Percentiles rank a stretch among this genome's conserved stretches.
These are phyloP conservation scores for Bombus ignitus DNA, from an alignment of 1,140 invertebrate species.

Conservation along the genomic window DNA sequence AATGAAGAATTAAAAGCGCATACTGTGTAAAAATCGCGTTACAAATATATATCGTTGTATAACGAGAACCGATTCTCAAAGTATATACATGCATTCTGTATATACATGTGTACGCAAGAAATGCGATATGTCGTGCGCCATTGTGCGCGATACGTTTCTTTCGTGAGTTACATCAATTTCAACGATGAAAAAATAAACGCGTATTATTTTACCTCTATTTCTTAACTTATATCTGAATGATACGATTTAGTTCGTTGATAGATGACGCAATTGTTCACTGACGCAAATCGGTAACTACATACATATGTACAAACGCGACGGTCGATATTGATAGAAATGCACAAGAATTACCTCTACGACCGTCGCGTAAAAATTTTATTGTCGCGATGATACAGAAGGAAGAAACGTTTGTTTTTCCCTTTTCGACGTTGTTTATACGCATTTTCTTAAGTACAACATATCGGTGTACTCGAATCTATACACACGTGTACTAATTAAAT, in stretches of 20 bases:
- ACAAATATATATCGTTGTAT: background rate
- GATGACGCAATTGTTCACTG: conserved; percentile 21
- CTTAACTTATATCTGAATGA: conserved; percentile 26
- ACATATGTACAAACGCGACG: conserved; percentile 45
- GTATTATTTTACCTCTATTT: conserved; percentile 32
- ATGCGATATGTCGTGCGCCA: background rate
- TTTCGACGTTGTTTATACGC: background rate
- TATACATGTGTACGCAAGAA: background rate
- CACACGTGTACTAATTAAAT: conserved; percentile 44
- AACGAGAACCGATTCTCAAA: background rate
- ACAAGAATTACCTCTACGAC: conserved; percentile 2
- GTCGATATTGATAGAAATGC: conserved; percentile 2
- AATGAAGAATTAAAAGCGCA: background rate
- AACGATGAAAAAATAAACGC: conserved; percentile 42
- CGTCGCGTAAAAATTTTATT: conserved; percentile 44
- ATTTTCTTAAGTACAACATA: background rate
- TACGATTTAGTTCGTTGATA: conserved; percentile 34
- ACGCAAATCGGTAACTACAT: conserved; percentile 26
- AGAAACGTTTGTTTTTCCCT: background rate
- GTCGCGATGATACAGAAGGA: conserved; percentile 13
- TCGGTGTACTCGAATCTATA: background rate
- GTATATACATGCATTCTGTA: background rate
- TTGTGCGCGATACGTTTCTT: background rate
- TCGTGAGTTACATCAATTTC: conserved; percentile 4
- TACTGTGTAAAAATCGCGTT: background rate